Evolutionary conservation across 1,140 invertebrate species (phyloP), one percentile per base, ranked within the genome.

Genomic region (Rhopalosiphum padi): DNA sequence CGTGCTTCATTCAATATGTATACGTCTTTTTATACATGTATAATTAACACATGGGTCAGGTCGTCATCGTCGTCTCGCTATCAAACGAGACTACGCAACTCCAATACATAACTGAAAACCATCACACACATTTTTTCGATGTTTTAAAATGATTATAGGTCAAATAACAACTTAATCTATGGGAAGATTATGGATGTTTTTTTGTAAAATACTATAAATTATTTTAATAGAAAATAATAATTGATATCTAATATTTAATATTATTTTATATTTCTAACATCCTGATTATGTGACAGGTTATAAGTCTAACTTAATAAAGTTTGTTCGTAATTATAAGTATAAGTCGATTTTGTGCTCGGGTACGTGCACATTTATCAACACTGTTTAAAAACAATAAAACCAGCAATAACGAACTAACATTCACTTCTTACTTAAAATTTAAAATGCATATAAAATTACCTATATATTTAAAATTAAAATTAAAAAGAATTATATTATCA

Each of bases 31-130:
- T 25, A 37, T 55, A 23, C 35, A 41, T 41, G 51, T 89, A 55
- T 89, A 89, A 53, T 51, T 88, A 89, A 89, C 35, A 55, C 48
- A 89, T 89, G 88, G 48, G 88, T 55, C 51, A 55, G 35, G 35
- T n/a, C 60, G n/a, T 77, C 60, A 77, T 77, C n/a, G 60, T 77
- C 30, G n/a, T 77, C n/a, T n/a, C 5, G 4, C n/a, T 77, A 35
- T 89, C 18, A 89, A 53, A 89, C 37, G 2, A 77, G 51, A 89
- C 30, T 77, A 77, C 60, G 60, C 30, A 77, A 77, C 60, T 77
- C 30, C 5, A 18, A 77, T 77, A 18, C 60, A 77, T 21, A n/a
- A 77, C 30, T 77, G 5, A 77, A 35, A 77, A n/a, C 15, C 11
- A 77, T n/a, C 60, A 68, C 15, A 68, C 30, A 68, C 30, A 68